Conservation (phyloP, 2,113 vertebrate species). For the Galeopterus variegatus region DNA sequence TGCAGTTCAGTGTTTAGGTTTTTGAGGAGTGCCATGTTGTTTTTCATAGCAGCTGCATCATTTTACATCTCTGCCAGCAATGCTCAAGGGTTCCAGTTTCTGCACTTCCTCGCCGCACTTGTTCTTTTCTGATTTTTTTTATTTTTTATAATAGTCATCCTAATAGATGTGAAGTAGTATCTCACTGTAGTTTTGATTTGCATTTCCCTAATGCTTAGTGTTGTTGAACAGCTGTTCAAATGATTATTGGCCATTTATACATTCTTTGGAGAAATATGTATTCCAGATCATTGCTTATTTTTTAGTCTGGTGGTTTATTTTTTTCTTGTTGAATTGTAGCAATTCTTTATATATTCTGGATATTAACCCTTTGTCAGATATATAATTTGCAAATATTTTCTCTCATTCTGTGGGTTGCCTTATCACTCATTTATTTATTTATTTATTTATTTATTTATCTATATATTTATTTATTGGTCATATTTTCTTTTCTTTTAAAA, state of each 20-base stretch:
- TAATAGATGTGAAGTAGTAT: neutral
- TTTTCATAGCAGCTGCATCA: neutral
- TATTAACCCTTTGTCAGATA: neutral
- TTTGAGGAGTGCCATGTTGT: neutral
- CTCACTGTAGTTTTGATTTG: neutral
- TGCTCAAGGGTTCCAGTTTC: neutral
- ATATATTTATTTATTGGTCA: too few relatives aligned
- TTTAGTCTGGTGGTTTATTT: neutral
- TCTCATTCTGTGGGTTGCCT: neutral
- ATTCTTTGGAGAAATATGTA: neutral
- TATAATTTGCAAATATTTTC: neutral
- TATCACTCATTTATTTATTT: neutral
- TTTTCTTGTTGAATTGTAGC: neutral
- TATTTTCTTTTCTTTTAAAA: too few relatives aligned
- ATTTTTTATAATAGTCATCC: neutral
- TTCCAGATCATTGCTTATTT: neutral
- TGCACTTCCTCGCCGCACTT: neutral
- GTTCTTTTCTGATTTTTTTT: neutral
- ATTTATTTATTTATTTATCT: too few relatives aligned
- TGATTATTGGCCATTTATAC: neutral
- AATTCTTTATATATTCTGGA: neutral
- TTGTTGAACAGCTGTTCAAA: neutral
- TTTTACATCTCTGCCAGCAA: neutral
- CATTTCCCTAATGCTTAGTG: neutral
- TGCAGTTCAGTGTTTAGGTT: neutral